These are phyloP conservation scores for Streptopelia turtur DNA, from an alignment of 2,797 vertebrate genomes.

Conservation along the genomic window DNA sequence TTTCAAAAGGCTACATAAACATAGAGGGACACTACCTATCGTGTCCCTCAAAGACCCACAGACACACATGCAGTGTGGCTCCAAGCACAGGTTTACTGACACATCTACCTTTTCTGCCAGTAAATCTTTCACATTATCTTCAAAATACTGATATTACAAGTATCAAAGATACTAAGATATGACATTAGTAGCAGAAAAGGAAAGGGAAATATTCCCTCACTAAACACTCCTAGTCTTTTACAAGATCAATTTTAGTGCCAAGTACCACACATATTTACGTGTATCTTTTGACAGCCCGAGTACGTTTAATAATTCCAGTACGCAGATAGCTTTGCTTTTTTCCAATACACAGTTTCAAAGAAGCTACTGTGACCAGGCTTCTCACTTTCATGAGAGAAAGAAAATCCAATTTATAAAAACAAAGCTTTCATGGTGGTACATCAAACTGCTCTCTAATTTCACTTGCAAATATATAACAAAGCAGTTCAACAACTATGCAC, in stretches of 20 bases:
- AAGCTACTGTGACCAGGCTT: background rate
- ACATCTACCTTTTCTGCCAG: background rate
- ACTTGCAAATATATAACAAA: constrained; percentile 20
- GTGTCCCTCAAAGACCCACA: background rate
- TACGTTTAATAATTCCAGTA: background rate
- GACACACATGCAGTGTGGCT: background rate
- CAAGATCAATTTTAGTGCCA: background rate
- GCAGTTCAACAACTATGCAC: background rate
- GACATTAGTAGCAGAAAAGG: background rate
- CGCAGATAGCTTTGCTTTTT: background rate
- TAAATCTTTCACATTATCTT: background rate
- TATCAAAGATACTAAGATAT: background rate
- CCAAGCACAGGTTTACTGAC: background rate
- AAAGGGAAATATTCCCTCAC: background rate
- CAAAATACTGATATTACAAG: background rate
- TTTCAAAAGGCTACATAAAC: background rate
- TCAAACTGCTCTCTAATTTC: constrained; percentile 22
- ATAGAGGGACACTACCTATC: background rate
- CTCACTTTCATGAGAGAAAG: background rate
- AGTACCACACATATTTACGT: background rate
- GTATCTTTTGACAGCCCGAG: background rate
- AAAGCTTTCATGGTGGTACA: background rate
- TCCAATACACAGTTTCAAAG: background rate
- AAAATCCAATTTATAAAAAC: constrained; percentile 15
- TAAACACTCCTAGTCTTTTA: background rate